These are phyloP conservation scores for Drosophila kanekoi DNA, from an alignment of 2,888 invertebrate species.

Conservation along the genomic window DNA sequence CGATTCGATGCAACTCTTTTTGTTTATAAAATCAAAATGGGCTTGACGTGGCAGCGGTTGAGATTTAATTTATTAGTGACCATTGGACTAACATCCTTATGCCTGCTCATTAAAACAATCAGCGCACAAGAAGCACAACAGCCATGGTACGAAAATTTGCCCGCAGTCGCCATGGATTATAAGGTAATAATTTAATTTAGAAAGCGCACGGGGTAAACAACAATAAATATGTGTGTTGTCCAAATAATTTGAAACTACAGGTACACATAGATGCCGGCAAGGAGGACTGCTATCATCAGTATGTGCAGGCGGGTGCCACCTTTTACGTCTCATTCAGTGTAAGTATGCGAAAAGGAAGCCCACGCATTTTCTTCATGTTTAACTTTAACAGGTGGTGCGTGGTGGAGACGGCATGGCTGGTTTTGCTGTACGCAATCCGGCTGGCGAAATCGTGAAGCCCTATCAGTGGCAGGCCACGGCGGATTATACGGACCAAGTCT, in stretches of 20 bases:
- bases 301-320: constrained; percentile 95
- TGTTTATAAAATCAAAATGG: constrained; percentile 68
- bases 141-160: constrained; percentile 94
- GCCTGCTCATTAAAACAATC: constrained; percentile 47
- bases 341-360: constrained; percentile 64
- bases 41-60: constrained; percentile 84
- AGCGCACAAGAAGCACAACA: constrained; percentile 86
- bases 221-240: constrained; percentile 1
- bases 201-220: constrained; percentile 13
- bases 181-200: constrained; percentile 86
- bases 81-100: constrained; percentile 50
- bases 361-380: background rate
- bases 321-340: constrained; percentile 98
- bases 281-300: constrained; percentile 98
- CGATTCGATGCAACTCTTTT: constrained; percentile 37
- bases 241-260: constrained; percentile 27
- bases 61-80: constrained; percentile 54
- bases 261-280: constrained; percentile 96
- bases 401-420: constrained; percentile 98
- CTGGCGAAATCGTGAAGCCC: constrained; percentile 93
- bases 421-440: constrained; percentile 94
- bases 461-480: constrained; percentile 96
- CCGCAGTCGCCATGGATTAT: constrained; percentile 97
- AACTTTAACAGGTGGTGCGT: constrained; percentile 90
- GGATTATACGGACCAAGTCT: constrained; percentile 94